phyloP scores from a whole-genome alignment of 2,888 invertebrate genomes.

The Ctenicera cuprea region DNA sequence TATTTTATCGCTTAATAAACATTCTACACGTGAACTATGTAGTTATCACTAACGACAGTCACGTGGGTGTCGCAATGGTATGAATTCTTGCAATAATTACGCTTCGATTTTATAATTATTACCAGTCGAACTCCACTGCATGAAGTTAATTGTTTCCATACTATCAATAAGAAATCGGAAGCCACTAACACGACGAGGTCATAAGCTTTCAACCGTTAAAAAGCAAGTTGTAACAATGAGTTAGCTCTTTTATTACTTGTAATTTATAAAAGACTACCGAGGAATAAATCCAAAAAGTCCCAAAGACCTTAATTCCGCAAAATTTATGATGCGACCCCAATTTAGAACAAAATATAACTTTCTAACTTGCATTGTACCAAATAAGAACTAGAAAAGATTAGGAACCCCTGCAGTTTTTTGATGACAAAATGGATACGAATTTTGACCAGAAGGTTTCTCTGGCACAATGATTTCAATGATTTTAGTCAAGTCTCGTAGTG shows the following conservation, averaged over 20 bases:
- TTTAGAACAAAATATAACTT: background rate
- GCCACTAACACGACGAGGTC: background rate
- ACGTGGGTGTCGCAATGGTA: slow-evolving; percentile 9
- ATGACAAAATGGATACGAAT: background rate
- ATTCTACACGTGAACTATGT: background rate
- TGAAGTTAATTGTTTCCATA: slow-evolving; percentile 4
- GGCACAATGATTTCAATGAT: background rate
- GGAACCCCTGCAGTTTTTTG: background rate
- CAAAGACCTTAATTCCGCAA: background rate
- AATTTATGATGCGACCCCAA: too few relatives aligned
- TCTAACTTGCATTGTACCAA: background rate
- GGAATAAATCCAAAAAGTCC: background rate
- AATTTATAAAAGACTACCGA: background rate
- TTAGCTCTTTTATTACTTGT: background rate
- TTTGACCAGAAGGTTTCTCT: background rate
- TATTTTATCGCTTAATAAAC: background rate
- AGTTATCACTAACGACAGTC: background rate
- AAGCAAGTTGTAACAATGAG: background rate
- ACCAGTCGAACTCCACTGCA: background rate
- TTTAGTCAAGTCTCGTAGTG: slow-evolving; percentile 7
- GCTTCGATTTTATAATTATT: slow-evolving; percentile 13
- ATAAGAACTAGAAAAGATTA: background rate
- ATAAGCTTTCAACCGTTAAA: background rate
- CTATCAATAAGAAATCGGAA: slow-evolving; percentile 13
- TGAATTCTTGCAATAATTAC: slow-evolving; percentile 19